Evolutionary conservation across 2,797 vertebrate genomes (phyloP), one percentile per base, ranked within the genome.

Genomic region (Hippoglossus hippoglossus): DNA sequence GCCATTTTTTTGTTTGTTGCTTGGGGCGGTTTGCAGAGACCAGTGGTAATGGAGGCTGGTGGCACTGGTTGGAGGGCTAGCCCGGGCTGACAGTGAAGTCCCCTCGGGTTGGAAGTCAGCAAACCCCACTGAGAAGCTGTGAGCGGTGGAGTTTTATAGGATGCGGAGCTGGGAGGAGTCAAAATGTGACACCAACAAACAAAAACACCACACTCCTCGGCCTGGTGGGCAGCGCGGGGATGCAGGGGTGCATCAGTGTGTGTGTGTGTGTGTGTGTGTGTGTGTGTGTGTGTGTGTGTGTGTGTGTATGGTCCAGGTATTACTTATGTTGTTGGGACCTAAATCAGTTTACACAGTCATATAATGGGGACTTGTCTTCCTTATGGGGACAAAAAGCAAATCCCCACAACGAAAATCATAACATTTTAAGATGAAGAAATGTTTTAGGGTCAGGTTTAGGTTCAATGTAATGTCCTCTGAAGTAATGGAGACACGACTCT

Each of bases 1-100:
- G 95, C 91, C 95, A 96, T 96, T 49, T 71, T 95, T 52, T 68
- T 61, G 36, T 72, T 83, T 60, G 60, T 64, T 71, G 49, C 25
- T 82, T 22, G 18, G 74, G 81, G 65, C 1, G 36, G 81, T 77
- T 88, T 79, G 63, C 64, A 25, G 56, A 63, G 78, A 73, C 71
- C 47, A 21, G 26, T 5, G 26, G 60, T 44, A 77, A 50, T 73
- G 77, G 79, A 87, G 82, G 60, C 41, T 36, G 41, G 24, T 47
- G 41, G 47, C 21, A 51, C 56, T n/a, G 47, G 19, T 4, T 18
- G 55, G 63, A 21, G 61, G 77, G 85, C 72, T 83, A 25, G 39
- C 82, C 67, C 79, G 16, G 91, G 85, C 85, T 91, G 92, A 91
- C 84, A 6, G 57, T 70, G 46, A 83, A 61, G 86, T 91, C 86